phyloP scores from a whole-genome alignment of 2,113 vertebrate genomes.

The Antennarius striatus region DNA sequence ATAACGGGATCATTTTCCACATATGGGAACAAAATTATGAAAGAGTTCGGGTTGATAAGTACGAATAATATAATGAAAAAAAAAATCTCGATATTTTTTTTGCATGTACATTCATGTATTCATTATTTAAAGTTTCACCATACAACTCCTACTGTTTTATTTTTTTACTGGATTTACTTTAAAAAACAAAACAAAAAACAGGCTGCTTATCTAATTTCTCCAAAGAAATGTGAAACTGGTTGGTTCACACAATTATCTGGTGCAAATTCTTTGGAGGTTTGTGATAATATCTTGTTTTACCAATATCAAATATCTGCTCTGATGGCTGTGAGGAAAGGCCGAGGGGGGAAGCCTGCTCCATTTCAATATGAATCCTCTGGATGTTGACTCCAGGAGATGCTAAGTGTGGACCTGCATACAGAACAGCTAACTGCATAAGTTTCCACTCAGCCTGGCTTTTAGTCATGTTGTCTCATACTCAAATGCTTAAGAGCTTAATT shows the following conservation, averaged over 20 bases:
- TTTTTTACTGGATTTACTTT: too few relatives aligned
- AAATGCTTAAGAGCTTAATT: slow-evolving; percentile 14
- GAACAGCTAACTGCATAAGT: slow-evolving; percentile 52
- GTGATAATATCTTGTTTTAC: slow-evolving; percentile 44
- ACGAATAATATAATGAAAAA: too few relatives aligned
- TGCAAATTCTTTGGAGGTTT: slow-evolving; percentile 21
- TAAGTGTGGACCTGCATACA: slow-evolving; percentile 53
- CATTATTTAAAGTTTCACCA: too few relatives aligned
- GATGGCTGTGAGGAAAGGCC: slow-evolving; percentile 42
- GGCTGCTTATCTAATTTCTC: not conserved
- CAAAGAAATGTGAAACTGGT: not conserved
- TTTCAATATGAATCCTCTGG: slow-evolving; percentile 67
- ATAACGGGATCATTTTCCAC: too few relatives aligned
- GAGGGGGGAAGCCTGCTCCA: slow-evolving; percentile 33
- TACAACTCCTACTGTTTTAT: not conserved
- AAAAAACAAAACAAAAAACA: not conserved
- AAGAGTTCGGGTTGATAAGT: too few relatives aligned
- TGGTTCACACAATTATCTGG: not conserved
- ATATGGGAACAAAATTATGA: too few relatives aligned
- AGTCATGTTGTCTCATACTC: slow-evolving; percentile 23
- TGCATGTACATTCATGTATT: too few relatives aligned
- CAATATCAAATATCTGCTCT: slow-evolving; percentile 58
- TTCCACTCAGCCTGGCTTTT: slow-evolving; percentile 45
- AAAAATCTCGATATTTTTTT: too few relatives aligned
- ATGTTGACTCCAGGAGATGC: slow-evolving; percentile 59